These are phyloP conservation scores for Coremacera marginata DNA, from an alignment of 2,888 invertebrate species.

Conservation along the genomic window DNA sequence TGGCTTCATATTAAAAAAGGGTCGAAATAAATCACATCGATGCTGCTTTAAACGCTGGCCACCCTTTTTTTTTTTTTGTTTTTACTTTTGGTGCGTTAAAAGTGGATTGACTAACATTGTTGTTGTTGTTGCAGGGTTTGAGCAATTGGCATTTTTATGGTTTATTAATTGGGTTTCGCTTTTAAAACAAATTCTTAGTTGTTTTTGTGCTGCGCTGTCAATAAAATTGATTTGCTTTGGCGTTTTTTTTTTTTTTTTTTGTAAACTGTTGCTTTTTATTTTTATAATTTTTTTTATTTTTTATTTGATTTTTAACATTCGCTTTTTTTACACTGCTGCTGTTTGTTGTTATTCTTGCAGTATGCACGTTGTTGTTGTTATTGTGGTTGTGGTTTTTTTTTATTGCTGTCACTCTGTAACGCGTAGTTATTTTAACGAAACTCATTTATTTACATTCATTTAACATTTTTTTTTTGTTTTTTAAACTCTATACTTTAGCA, in stretches of 20 bases:
- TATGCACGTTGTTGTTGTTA: neutral
- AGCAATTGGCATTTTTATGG: slow-evolving; percentile 14
- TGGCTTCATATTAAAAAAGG: too few species aligned
- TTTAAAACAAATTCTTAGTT: neutral
- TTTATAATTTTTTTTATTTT: neutral
- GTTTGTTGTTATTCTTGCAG: neutral
- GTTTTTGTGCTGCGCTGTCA: neutral
- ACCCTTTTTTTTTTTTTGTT: too few species aligned
- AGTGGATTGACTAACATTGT: too few species aligned
- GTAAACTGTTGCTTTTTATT: too few species aligned
- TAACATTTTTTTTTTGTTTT: neutral
- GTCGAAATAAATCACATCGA: too few species aligned
- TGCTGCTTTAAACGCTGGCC: too few species aligned
- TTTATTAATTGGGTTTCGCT: slow-evolving; percentile 10
- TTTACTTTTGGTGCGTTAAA: too few species aligned
- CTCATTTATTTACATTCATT: neutral
- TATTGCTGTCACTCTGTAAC: neutral
- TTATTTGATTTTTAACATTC: neutral
- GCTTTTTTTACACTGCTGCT: neutral
- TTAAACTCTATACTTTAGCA: neutral
- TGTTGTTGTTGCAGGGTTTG: neutral
- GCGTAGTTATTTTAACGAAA: neutral
- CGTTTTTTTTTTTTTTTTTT: too few species aligned
- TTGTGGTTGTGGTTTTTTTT: neutral
- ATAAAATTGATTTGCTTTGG: slow-evolving; percentile 5